Evolutionary conservation across 2,113 vertebrate species (phyloP).

Genomic region (Gallinago undulata): DNA sequence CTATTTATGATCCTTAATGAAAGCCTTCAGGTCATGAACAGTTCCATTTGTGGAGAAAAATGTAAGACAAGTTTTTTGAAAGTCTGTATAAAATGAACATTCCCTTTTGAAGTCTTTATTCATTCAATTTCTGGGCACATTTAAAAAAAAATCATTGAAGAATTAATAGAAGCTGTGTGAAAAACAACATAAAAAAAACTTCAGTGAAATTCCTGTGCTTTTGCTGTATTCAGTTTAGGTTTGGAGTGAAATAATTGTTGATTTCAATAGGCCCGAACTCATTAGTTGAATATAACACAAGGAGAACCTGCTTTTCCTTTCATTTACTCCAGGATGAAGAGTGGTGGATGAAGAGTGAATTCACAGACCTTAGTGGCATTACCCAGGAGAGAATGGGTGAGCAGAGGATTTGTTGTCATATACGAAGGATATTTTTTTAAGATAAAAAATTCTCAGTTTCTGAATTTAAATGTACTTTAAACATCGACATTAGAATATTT

Average conservation of each 20-base stretch:
- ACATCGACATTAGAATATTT: not conserved
- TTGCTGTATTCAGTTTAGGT: not conserved
- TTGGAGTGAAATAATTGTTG: not conserved
- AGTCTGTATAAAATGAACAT: not conserved
- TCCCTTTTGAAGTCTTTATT: not conserved
- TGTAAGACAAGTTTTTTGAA: not conserved
- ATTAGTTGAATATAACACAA: not conserved
- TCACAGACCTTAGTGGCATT: not conserved
- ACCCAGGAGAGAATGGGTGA: not conserved
- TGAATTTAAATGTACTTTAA: not conserved
- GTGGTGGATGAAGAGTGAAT: not conserved
- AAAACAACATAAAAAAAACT: not conserved
- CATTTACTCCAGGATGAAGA: not conserved
- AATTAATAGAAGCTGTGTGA: not conserved
- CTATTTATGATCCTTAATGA: conserved; percentile 16
- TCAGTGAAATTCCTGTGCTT: not conserved
- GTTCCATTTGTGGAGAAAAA: conserved; percentile 31
- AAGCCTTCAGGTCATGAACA: not conserved
- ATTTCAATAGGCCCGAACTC: not conserved
- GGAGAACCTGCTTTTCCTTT: not conserved
- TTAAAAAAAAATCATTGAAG: not conserved
- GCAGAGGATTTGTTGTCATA: not conserved
- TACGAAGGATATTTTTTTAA: not conserved
- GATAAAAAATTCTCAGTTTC: not conserved
- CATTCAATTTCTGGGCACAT: not conserved